Evolutionary conservation across 2,888 invertebrate species (phyloP).

Genomic region (Aphidoletes aphidimyza): DNA sequence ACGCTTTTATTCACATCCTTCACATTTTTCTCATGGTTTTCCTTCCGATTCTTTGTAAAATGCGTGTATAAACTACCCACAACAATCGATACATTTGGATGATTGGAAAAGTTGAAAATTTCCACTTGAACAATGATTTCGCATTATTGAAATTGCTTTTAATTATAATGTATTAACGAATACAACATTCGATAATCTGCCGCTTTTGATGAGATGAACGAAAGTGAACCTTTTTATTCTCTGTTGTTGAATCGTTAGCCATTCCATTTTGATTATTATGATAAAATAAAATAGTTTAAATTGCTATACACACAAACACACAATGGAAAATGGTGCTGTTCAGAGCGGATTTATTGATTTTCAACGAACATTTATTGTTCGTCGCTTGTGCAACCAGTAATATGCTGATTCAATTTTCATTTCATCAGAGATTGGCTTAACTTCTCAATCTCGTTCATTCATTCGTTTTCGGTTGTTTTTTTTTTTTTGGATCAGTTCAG

Average conservation of each 20-base stretch:
- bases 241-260: no score
- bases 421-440: constrained; percentile 18
- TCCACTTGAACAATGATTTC: background rate
- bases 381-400: background rate
- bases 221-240: background rate
- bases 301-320: background rate
- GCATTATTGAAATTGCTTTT: background rate
- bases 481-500: background rate
- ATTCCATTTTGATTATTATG: background rate
- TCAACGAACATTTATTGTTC: background rate
- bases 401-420: constrained; percentile 51
- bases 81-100: background rate
- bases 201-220: background rate
- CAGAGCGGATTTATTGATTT: background rate
- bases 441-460: background rate
- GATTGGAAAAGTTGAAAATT: background rate
- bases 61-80: no score
- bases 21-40: no score
- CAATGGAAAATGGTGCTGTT: background rate
- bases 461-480: background rate
- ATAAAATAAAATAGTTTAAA: constrained; percentile 22
- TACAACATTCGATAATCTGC: background rate
- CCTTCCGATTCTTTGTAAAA: no score
- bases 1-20: no score
- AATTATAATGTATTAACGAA: background rate